Base-by-base conservation (phyloP, 2,797 vertebrate species). In the Brachyrhaphis roseni region DNA sequence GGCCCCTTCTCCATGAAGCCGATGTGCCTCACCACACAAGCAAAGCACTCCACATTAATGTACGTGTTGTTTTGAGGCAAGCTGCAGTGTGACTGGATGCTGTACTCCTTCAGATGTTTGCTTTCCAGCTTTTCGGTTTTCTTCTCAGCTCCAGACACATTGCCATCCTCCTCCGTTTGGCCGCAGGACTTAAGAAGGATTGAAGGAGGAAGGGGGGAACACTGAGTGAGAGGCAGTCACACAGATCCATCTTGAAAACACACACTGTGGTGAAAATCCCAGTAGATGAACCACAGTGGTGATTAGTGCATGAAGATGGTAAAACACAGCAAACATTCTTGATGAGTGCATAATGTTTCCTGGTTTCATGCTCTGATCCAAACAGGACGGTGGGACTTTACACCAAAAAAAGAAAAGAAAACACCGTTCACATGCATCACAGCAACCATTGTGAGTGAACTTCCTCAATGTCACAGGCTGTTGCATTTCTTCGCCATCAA, bases 51-150 rank as follows among this genome's bases (percentile, higher is more conserved):
- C 0, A 97, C 97, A 93, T 97, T 96, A 90, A 95, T 83, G 1
- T 97, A 97, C 1, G 97, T 97, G 90, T 97, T 97, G 91, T 98
- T 98, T 39, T 95, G 96, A 28, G 96, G 95, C 95, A 97, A 96
- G 92, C 97, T 97, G 0, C 95, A 96, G 84, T 97, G 96, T 39
- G 95, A 96, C 83, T 98, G 97, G 81, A 97, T 93, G 70, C 96
- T 97, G 89, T 98, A 98, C 84, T 99, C 97, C 86, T 95, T 97
- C 76, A 98, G 93, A 8, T 86, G 96, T 74, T 96, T 97, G 0
- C 97, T 97, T 95, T 98, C 97, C 89, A 98, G 91, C 84, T 96
- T 96, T 85, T 96, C 96, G 4, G 66, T 87, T 83, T 93, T 95
- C 82, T 94, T 95, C 92, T 94, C 92, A 11, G 88, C 92, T 64